phyloP scores from a whole-genome alignment of 2,797 vertebrate species.

The Manis pentadactyla region DNA sequence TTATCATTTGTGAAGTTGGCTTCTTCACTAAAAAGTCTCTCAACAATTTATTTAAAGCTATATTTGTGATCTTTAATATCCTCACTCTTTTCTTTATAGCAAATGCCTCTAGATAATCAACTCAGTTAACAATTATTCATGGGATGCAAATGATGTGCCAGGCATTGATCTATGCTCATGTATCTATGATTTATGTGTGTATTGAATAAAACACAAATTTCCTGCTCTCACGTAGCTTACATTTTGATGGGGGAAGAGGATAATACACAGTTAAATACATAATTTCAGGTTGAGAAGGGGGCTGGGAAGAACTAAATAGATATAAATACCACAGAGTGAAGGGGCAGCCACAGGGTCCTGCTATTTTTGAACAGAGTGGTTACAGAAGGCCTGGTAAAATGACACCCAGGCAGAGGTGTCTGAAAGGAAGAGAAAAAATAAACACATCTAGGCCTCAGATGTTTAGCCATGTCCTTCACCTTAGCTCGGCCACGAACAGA shows the following conservation, averaged over 20 bases:
- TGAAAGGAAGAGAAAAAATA: not conserved
- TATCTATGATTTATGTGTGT: no score
- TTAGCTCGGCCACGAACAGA: not conserved
- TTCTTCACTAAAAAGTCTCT: constrained; percentile 54
- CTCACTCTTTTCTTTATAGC: not conserved
- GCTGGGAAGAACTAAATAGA: not conserved
- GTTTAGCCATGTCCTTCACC: not conserved
- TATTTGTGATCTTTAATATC: constrained; percentile 54
- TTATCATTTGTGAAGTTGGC: constrained; percentile 13
- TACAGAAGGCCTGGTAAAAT: not conserved
- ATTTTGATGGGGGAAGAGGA: not conserved
- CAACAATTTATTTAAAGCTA: constrained; percentile 65
- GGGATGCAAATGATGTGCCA: constrained; percentile 23
- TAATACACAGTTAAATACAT: not conserved
- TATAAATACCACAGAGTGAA: not conserved
- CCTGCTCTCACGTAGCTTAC: not conserved
- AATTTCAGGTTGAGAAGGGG: not conserved
- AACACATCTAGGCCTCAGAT: not conserved
- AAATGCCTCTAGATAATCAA: constrained; percentile 63
- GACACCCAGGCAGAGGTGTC: not conserved
- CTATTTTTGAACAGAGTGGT: not conserved
- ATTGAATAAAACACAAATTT: constrained; percentile 11
- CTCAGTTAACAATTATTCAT: constrained; percentile 61
- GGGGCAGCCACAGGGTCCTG: not conserved
- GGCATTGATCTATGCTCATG: not conserved